A percentile compares a stretch with the other conserved stretches of the same genome.
Conservation (phyloP, 2,797 vertebrate genomes). For the Scleropages formosus region DNA sequence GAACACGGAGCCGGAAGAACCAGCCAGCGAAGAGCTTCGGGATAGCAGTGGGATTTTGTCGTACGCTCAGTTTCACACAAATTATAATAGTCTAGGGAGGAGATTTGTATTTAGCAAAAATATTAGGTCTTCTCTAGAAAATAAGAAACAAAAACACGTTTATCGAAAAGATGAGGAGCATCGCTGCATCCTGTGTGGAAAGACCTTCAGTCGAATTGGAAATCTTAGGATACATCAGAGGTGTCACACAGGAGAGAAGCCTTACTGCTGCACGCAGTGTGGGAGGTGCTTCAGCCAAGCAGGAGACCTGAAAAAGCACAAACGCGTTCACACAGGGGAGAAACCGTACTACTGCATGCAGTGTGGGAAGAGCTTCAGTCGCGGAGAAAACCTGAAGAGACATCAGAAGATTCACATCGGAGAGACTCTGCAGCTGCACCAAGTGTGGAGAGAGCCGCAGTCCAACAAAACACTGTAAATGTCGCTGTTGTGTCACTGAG, state of each 20-base stretch:
- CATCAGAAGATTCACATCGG: conserved; percentile 66
- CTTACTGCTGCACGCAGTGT: conserved; percentile 61
- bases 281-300: conserved; percentile 62
- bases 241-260: conserved; percentile 64
- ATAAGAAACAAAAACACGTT: conserved; percentile 28
- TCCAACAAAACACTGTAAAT: conserved; percentile 7
- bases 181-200: conserved; percentile 45
- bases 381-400: conserved; percentile 37
- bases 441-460: conserved; percentile 44
- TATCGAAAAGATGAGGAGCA: conserved; percentile 29
- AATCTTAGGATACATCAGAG: conserved; percentile 63
- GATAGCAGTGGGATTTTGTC: conserved; percentile 29
- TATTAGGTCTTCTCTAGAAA: conserved; percentile 4
- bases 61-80: conserved; percentile 42
- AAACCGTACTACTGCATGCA: conserved; percentile 65
- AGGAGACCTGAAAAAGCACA: conserved; percentile 67
- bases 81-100: conserved; percentile 24
- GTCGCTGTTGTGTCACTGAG: background rate
- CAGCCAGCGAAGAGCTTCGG: conserved; percentile 30
- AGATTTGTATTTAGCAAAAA: conserved; percentile 46
- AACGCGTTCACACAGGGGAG: conserved; percentile 65
- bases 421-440: conserved; percentile 56
- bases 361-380: conserved; percentile 67
- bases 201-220: conserved; percentile 54
- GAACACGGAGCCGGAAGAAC: conserved; percentile 39